A percentile compares a stretch with the other conserved stretches of the same genome.
Evolutionary conservation across 2,797 vertebrate genomes (phyloP).

Genomic region (Linurgus olivaceus): DNA sequence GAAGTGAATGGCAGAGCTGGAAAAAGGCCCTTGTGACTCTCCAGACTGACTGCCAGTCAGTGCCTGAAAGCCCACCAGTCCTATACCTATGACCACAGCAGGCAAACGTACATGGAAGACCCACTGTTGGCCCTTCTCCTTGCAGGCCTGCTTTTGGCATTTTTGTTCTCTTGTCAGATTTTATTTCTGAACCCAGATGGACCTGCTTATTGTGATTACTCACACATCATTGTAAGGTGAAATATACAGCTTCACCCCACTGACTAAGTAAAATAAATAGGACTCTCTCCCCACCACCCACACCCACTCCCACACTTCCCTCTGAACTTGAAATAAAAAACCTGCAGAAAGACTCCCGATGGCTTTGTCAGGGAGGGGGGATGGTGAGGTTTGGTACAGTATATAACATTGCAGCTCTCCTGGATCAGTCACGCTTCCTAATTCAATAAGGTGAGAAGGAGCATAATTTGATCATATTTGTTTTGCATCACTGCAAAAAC

Average conservation of each 20-base stretch:
- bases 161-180: slow-evolving; percentile 41
- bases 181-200: slow-evolving; percentile 39
- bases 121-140: neutral
- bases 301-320: slow-evolving; percentile 59
- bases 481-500: slow-evolving; percentile 99
- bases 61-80: neutral
- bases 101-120: neutral
- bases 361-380: slow-evolving; percentile 70
- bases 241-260: slow-evolving; percentile 47
- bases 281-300: slow-evolving; percentile 50
- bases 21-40: neutral
- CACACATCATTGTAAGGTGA: slow-evolving; percentile 41
- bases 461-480: slow-evolving; percentile 99
- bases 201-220: slow-evolving; percentile 45
- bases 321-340: slow-evolving; percentile 57
- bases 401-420: slow-evolving; percentile 89
- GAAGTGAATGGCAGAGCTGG: neutral
- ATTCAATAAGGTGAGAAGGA: slow-evolving; percentile 99
- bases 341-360: slow-evolving; percentile 83
- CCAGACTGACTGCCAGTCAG: neutral
- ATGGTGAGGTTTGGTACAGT: slow-evolving; percentile 73
- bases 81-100: fast-evolving
- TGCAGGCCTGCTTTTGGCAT: slow-evolving; percentile 13
- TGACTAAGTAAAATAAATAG: slow-evolving; percentile 52
- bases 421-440: slow-evolving; percentile 99